Base-by-base conservation (phyloP, 2,888 invertebrate genomes). In the Hirtodrosophila confusa region DNA sequence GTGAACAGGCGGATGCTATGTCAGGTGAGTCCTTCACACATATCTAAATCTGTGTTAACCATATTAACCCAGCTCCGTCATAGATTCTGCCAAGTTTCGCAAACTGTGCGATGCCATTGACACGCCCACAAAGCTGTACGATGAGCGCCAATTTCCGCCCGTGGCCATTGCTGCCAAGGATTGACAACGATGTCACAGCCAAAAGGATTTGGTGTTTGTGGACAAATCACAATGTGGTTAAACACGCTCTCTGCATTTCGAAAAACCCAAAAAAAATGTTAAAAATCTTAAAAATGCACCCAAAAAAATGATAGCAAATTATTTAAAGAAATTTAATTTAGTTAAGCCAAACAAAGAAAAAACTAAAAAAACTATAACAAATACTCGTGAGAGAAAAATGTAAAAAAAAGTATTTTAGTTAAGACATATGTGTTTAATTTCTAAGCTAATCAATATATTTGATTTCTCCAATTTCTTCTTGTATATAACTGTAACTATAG, bases 1-100 rank as follows among this genome's bases (percentile, higher is more conserved):
- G 97, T 92, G 95, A 95, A 90, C 95, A 95, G 71, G 92, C 94
- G 60, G 94, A 94, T 93, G 93, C 93, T 93, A 95, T 97, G 95
- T 95, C 97, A 96, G 97, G 97, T 97, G 31, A 33, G 37, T 33
- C 23, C 3, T 3, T 5, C 0, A 27, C 1, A 9, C 7, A 3
- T 17, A 0, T 4, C 0, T 9, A 9, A 7, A 6, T 0, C 11
- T 12, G 17, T 9, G 29, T 10, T 12, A 11, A 17, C 17, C 9
- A 23, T 9, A 4, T 10, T 50, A 17, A 17, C 23, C 7, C 3
- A 0, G 3, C 9, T 6, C 5, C 10, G 9, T 36, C 17, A 57
- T 69, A 92, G 91, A 91, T 86, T 91, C 92, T 58, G 91, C 89
- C 67, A 91, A 91, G 77, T 91, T 85, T 72, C 91, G 91, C 44